These are phyloP conservation scores for Cyphomyrmex costatus DNA, from an alignment of 1,140 invertebrate species.

Conservation along the genomic window DNA sequence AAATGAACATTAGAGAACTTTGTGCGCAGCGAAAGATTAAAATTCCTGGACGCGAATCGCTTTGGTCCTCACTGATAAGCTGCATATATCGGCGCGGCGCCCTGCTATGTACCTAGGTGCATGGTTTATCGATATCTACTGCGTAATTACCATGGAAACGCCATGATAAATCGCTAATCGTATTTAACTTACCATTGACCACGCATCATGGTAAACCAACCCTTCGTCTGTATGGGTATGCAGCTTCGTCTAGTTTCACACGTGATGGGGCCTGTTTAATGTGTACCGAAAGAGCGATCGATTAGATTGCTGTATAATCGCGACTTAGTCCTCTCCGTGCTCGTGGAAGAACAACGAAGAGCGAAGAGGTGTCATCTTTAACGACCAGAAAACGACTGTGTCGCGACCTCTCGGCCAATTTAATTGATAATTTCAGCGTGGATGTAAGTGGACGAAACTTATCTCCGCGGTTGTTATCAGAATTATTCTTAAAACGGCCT, in stretches of 20 bases:
- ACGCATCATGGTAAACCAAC: neutral
- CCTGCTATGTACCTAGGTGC: conserved; percentile 63
- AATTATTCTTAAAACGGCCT: conserved; percentile 57
- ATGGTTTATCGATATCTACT: conserved; percentile 71
- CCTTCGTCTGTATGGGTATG: conserved; percentile 74
- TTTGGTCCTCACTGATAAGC: conserved; percentile 52
- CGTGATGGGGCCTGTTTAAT: conserved; percentile 65
- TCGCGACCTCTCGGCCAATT: conserved; percentile 14
- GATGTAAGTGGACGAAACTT: conserved; percentile 27
- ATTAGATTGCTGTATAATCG: conserved; percentile 60
- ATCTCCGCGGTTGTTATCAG: conserved; percentile 13
- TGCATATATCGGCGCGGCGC: conserved; percentile 59
- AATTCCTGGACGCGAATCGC: conserved; percentile 45
- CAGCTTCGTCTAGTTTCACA: conserved; percentile 72
- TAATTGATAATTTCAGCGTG: conserved; percentile 52
- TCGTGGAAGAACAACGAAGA: conserved; percentile 1
- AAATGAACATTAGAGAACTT: too few species aligned
- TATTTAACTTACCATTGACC: conserved; percentile 76
- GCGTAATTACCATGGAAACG: conserved; percentile 80
- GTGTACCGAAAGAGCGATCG: conserved; percentile 49
- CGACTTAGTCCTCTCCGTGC: neutral
- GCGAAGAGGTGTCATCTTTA: neutral
- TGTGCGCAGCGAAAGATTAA: conserved; percentile 18
- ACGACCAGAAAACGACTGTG: conserved; percentile 23
- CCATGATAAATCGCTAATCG: conserved; percentile 75